Conservation (phyloP, 2,888 invertebrate species). For the Myopa tessellatipennis region DNA sequence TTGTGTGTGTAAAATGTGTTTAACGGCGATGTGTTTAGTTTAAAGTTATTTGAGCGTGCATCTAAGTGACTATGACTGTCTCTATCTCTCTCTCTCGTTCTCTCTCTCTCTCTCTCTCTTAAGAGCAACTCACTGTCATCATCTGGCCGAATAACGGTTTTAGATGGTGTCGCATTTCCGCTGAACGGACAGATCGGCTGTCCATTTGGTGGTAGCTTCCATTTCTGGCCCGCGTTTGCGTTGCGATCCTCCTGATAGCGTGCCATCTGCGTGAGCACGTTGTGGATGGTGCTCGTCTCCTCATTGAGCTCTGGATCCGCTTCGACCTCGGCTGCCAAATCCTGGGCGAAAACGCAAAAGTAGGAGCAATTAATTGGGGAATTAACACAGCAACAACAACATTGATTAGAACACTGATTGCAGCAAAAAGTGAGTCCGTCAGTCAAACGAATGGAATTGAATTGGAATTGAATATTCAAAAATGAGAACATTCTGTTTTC, state of each 20-base stretch:
- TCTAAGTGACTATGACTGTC: not conserved
- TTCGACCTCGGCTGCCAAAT: slow-evolving; percentile 77
- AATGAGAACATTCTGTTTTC: too few species aligned
- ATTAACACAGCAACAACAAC: too few species aligned
- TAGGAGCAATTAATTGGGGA: too few species aligned
- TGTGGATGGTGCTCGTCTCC: slow-evolving; percentile 77
- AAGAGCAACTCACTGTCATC: slow-evolving; percentile 74
- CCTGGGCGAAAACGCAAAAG: slow-evolving; percentile 64
- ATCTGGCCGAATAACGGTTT: slow-evolving; percentile 74
- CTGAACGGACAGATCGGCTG: slow-evolving; percentile 77
- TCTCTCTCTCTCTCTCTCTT: not conserved
- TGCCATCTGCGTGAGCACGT: slow-evolving; percentile 74
- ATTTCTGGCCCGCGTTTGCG: slow-evolving; percentile 74
- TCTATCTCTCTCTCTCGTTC: not conserved
- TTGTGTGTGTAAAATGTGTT: not conserved
- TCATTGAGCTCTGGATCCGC: slow-evolving; percentile 76
- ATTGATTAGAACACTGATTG: too few species aligned
- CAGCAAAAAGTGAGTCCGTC: not conserved
- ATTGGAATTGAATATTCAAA: slow-evolving; percentile 1
- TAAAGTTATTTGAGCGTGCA: too few species aligned
- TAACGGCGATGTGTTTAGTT: not conserved
- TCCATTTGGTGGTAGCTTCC: slow-evolving; percentile 78
- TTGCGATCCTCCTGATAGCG: slow-evolving; percentile 73
- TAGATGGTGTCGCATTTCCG: slow-evolving; percentile 70
- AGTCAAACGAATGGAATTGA: not conserved